Base-by-base conservation (phyloP, 2,113 vertebrate genomes). In the Seriola aureovittata region DNA sequence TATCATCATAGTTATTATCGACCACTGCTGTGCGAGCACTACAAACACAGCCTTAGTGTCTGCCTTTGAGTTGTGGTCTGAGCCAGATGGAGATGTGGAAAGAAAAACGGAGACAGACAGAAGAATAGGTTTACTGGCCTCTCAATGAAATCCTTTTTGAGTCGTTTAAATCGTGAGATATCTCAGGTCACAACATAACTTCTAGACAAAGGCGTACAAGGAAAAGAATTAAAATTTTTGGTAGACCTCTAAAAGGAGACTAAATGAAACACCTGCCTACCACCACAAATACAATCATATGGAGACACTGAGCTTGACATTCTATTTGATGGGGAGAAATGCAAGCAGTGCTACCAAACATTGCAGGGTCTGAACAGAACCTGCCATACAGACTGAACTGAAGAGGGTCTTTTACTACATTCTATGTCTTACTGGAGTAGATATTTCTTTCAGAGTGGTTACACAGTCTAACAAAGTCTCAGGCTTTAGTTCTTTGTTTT, bases 1-100 rank as follows among this genome's bases (percentile, higher is more conserved):
- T 90, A 89, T 84, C 80, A 87, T 84, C 80, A 85, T 38, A 65
- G 80, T 86, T 81, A 89, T 90, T 86, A 90, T 87, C 72, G 63
- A 88, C 81, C 82, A 72, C 89, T 82, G 85, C 85, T 89, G 92
- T 75, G 83, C 42, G 60, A 72, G 85, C 75, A 62, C 23, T 63
- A 38, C 69, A 76, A 76, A 81, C 75, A 46, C 84, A 65, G 70
- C 84, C 54, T 71, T 59, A 48, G 68, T 62, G 82, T 40, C 70
- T 88, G 52, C 63, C 25, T 19, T 12, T 82, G 46, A 82, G 63
- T 71, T 62, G 19, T n/a, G 34, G 60, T 5, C 32, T 52, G 73
- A 86, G 73, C 72, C 64, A 68, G 71, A 88, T 80, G 65, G 76
- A 60, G n/a, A 77, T 8, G 29, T 1, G 21, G 48, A 14, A 46